A percentile compares a stretch with the other conserved stretches of the same genome.
Evolutionary conservation across 2,113 vertebrate genomes (phyloP).

Genomic region (Prochilodus magdalenae): DNA sequence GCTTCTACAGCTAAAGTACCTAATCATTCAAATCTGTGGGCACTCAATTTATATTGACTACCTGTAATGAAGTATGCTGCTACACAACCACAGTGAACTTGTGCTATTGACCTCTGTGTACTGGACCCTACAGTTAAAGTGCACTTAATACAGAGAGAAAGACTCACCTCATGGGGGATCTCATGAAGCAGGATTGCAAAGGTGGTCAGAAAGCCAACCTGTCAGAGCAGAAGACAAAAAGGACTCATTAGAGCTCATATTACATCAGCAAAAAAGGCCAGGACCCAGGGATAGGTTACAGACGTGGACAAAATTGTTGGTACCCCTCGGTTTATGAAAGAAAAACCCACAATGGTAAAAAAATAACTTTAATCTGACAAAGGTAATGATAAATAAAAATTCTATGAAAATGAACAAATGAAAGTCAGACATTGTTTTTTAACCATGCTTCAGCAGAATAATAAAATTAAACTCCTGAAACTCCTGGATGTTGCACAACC

Average conservation of each 20-base stretch:
- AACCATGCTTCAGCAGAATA: too few species aligned
- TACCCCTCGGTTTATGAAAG: too few species aligned
- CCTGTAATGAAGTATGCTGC: constrained; percentile 11
- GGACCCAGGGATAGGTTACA: too few species aligned
- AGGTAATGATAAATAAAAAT: too few species aligned
- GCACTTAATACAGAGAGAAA: background rate
- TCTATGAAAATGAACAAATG: too few species aligned
- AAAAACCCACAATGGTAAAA: too few species aligned
- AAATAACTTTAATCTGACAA: too few species aligned
- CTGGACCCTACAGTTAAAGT: background rate
- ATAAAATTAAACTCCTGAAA: too few species aligned
- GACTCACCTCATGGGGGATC: constrained; percentile 95
- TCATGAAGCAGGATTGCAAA: constrained; percentile 96
- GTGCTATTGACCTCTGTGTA: background rate
- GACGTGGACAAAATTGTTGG: too few species aligned
- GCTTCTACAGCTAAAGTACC: background rate
- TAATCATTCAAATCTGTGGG: background rate
- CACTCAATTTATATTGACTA: background rate
- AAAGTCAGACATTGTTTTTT: too few species aligned
- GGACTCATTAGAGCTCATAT: background rate
- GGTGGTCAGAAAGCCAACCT: constrained; percentile 95
- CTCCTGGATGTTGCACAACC: too few species aligned
- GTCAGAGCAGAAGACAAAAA: constrained; percentile 41
- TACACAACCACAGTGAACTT: background rate
- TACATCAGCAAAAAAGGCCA: too few species aligned